These are phyloP conservation scores for Tichodroma muraria DNA, from an alignment of 2,113 vertebrate genomes.

Conservation along the genomic window DNA sequence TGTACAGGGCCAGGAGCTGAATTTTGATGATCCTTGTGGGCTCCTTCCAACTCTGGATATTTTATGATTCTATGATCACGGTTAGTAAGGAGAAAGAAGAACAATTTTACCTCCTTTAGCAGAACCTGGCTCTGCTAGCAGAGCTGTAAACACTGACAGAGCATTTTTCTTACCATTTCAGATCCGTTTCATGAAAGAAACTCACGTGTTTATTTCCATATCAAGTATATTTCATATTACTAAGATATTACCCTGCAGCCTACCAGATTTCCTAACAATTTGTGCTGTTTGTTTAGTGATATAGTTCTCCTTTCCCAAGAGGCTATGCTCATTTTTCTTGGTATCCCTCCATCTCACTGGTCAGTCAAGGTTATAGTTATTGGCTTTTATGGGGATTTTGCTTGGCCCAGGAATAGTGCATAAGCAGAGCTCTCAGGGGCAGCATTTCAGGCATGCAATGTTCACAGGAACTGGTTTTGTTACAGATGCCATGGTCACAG, in stretches of 20 bases:
- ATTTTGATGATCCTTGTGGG: background rate
- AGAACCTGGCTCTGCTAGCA: background rate
- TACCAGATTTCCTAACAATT: background rate
- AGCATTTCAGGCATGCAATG: background rate
- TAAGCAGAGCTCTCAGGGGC: background rate
- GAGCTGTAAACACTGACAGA: background rate
- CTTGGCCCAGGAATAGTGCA: background rate
- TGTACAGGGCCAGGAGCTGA: background rate
- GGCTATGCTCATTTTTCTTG: background rate
- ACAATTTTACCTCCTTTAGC: background rate
- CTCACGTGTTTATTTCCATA: background rate
- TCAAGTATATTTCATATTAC: background rate
- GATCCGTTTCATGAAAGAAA: background rate
- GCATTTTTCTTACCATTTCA: background rate
- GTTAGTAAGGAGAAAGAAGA: background rate
- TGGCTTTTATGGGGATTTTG: background rate
- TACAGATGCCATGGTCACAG: constrained; percentile 88
- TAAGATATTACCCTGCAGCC: background rate
- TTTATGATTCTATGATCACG: background rate
- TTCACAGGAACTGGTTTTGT: background rate
- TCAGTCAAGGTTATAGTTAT: background rate
- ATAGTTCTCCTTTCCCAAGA: background rate
- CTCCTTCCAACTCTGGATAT: background rate
- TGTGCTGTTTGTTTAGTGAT: background rate
- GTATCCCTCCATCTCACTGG: background rate